These are phyloP conservation scores for Syngnathus floridae DNA, from an alignment of 2,113 vertebrate genomes.

Conservation along the genomic window DNA sequence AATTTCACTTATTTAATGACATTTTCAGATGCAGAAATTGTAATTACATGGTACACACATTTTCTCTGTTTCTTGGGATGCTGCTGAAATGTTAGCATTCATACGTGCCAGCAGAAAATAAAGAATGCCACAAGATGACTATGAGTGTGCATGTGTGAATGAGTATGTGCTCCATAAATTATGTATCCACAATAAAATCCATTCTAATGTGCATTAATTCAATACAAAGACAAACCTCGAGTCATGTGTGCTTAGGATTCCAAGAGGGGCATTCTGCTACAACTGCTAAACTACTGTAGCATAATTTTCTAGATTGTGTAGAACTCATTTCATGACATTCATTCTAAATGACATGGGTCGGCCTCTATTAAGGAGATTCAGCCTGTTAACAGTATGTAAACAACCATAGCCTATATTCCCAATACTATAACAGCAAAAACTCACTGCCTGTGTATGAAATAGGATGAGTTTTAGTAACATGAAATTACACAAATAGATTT, in stretches of 20 bases:
- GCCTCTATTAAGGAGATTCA: constrained; percentile 36
- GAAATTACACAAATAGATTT: not conserved
- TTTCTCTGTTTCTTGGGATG: not conserved
- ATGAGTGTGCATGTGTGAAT: not conserved
- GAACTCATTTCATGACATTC: constrained; percentile 30
- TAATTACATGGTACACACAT: not conserved
- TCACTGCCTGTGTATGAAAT: not conserved
- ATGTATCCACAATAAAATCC: constrained; percentile 26
- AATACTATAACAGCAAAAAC: not conserved
- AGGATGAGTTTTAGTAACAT: not conserved
- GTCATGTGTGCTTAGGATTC: constrained; percentile 8
- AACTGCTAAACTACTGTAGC: constrained; percentile 15
- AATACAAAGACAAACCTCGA: not conserved
- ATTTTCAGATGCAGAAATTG: not conserved
- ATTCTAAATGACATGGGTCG: constrained; percentile 45
- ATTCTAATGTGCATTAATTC: constrained; percentile 33
- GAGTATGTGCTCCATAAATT: constrained; percentile 33
- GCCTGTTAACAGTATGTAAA: constrained; percentile 13
- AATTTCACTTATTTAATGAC: not conserved
- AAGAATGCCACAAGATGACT: constrained; percentile 7
- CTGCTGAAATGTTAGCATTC: constrained; percentile 1
- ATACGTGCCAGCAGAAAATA: constrained; percentile 10
- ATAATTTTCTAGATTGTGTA: constrained; percentile 9
- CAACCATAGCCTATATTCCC: not conserved
- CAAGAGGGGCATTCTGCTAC: constrained; percentile 17